Conservation (phyloP, 23 tunicate species). For the Halocynthia aurantium region DNA sequence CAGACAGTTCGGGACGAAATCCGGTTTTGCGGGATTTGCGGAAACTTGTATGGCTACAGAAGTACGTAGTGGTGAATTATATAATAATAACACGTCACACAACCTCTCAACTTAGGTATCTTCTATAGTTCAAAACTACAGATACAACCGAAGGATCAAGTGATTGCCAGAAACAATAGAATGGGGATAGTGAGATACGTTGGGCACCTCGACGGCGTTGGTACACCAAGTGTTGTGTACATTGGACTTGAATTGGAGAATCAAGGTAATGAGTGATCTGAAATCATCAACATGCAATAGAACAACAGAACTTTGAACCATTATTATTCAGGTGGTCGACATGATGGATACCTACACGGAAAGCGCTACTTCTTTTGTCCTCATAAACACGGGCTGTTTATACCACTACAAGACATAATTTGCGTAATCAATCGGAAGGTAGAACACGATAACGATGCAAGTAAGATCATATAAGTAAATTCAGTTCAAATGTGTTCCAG, state of each 20-base stretch:
- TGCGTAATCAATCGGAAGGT: conserved; percentile 52
- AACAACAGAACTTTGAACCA: not conserved
- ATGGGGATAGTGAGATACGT: conserved; percentile 67
- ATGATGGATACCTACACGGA: conserved; percentile 70
- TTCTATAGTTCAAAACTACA: conserved; percentile 54
- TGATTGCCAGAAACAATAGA: conserved; percentile 29
- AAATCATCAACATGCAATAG: not conserved
- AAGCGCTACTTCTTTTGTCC: conserved; percentile 63
- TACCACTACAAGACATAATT: conserved; percentile 60
- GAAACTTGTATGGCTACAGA: conserved; percentile 71
- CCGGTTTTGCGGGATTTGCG: conserved; percentile 66
- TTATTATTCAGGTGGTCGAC: conserved; percentile 41
- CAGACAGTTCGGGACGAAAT: conserved; percentile 76
- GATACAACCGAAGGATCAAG: conserved; percentile 49
- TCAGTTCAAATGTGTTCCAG: not conserved
- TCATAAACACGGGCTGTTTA: conserved; percentile 58
- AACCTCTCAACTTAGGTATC: no score
- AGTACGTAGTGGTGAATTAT: conserved; percentile 30
- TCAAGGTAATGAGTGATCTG: conserved; percentile 25
- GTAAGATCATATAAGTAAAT: not conserved
- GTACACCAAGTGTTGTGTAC: conserved; percentile 72
- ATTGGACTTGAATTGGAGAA: conserved; percentile 66
- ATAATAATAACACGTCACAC: not conserved
- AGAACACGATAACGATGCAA: not conserved
- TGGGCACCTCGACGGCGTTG: conserved; percentile 79